Conservation (phyloP, 2,888 invertebrate species). For the Microctonus aethiopoides region DNA sequence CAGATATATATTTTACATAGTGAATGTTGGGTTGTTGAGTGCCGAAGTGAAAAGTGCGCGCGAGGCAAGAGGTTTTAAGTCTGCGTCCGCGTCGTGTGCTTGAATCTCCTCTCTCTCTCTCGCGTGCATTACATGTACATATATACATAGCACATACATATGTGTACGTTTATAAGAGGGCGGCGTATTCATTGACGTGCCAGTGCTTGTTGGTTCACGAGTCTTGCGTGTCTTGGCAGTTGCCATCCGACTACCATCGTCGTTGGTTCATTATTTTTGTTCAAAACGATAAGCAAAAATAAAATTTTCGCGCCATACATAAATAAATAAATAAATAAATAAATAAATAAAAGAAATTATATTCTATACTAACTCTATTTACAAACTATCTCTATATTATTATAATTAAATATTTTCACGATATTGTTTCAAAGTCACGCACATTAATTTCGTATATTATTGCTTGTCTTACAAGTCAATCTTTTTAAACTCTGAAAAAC, state of each 20-base stretch:
- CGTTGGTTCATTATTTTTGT: conserved; percentile 26
- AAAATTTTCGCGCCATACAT: neutral
- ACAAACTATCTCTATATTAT: neutral
- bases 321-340: no score
- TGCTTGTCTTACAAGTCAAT: neutral
- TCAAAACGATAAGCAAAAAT: neutral
- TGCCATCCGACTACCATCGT: conserved; percentile 34
- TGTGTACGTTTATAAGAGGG: conserved; percentile 16
- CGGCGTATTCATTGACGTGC: conserved; percentile 43
- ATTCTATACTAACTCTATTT: neutral
- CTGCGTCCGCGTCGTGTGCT: conserved; percentile 1
- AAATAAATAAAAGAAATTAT: no score
- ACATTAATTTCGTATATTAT: neutral
- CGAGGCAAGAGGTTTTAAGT: neutral
- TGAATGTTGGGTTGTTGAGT: no score
- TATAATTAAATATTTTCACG: neutral
- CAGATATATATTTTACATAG: conserved; percentile 18
- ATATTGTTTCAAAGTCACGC: neutral
- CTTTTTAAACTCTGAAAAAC: neutral
- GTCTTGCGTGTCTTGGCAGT: conserved; percentile 38
- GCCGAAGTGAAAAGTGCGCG: neutral
- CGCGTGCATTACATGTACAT: neutral
- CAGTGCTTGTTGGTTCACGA: conserved; percentile 29
- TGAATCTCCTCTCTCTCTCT: neutral
- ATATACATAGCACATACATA: neutral